Evolutionary conservation across 2,113 vertebrate species (phyloP).

Genomic region (Climacteris rufus): DNA sequence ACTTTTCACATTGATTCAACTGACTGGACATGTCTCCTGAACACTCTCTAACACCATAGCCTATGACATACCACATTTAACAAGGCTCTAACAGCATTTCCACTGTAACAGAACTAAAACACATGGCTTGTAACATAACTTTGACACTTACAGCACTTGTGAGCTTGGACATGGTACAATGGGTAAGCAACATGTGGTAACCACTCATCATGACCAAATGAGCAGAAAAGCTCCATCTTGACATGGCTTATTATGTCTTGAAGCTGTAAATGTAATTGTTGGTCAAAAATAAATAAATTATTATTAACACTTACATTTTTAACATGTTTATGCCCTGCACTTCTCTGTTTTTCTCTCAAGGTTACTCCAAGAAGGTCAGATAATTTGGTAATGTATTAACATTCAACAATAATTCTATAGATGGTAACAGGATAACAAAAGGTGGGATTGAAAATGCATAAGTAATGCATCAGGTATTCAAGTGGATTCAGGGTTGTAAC

Average conservation of each 20-base stretch:
- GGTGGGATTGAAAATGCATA: neutral
- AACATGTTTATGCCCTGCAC: neutral
- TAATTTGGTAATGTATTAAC: neutral
- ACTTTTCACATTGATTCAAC: conserved; percentile 66
- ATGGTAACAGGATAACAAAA: neutral
- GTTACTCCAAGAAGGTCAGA: neutral
- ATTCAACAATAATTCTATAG: neutral
- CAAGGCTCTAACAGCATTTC: conserved; percentile 82
- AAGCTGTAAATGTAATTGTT: conserved; percentile 39
- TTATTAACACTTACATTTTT: neutral
- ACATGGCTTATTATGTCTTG: conserved; percentile 42
- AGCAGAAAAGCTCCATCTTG: conserved; percentile 54
- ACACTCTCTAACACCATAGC: conserved; percentile 70
- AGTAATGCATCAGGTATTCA: neutral
- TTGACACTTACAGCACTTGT: conserved; percentile 68
- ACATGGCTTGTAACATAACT: conserved; percentile 76
- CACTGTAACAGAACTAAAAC: conserved; percentile 87
- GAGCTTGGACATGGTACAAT: conserved; percentile 77
- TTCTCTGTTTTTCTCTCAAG: neutral
- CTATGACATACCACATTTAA: conserved; percentile 79
- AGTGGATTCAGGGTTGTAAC: neutral
- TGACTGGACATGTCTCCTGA: conserved; percentile 56
- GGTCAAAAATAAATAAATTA: conserved; percentile 1
- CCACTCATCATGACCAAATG: conserved; percentile 66
- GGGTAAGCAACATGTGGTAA: conserved; percentile 67